Conservation (phyloP, 2,113 vertebrate species). For the Megalops atlanticus region DNA sequence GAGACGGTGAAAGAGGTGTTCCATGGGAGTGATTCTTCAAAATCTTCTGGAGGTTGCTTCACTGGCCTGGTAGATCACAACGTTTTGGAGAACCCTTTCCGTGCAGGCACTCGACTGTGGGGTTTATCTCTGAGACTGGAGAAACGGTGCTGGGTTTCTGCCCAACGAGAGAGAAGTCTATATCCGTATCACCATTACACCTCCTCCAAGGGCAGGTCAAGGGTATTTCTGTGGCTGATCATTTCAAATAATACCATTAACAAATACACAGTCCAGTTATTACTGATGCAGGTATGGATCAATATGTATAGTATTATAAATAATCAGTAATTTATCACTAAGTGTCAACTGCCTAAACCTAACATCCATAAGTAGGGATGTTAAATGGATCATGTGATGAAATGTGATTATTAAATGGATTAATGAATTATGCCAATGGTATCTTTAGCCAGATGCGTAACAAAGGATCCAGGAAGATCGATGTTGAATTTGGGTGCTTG, state of each 20-base stretch:
- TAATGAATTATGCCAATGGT: no score
- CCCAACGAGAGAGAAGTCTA: constrained; percentile 18
- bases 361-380: no score
- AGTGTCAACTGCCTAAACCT: no score
- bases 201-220: constrained; percentile 39
- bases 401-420: no score
- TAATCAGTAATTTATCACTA: no score
- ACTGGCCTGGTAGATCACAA: background rate
- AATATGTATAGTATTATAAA: no score
- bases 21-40: background rate
- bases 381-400: no score
- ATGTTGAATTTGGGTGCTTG: background rate
- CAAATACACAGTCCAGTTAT: background rate
- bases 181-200: constrained; percentile 28
- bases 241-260: constrained; percentile 1
- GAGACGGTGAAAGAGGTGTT: background rate
- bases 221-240: constrained; percentile 35
- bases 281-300: background rate
- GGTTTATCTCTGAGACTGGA: background rate
- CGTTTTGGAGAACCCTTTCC: background rate
- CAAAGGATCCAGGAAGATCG: no score
- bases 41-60: background rate
- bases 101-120: no score
- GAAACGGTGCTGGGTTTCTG: no score
- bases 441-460: no score